Evolutionary conservation across 1,140 invertebrate species (phyloP), one percentile per base, ranked within the genome.

Genomic region (Bacillus rossius): DNA sequence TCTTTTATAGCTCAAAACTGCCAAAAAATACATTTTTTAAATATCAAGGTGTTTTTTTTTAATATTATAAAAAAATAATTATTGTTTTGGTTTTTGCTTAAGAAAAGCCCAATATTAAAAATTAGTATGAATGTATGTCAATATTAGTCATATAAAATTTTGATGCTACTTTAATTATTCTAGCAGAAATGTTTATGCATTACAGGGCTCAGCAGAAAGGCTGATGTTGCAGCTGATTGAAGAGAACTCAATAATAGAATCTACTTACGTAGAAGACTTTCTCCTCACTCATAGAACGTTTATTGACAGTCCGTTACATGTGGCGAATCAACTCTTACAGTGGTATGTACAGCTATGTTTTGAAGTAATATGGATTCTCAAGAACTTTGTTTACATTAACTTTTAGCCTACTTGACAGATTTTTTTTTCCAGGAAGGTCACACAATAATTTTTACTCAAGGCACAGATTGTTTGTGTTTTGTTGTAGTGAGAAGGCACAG

Each of bases 241-340:
- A 76, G 96, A 98, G 72, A 92, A 94, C 75, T 91, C 91, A 34
- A 80, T 88, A 62, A 89, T 91, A 17, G 97, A 99, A 77, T 93
- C 94, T 5, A 97, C 92, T 8, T 99, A 98, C 77, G 91, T 99
- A 16, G 96, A 99, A 76, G 97, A 99, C 75, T 99, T 99, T 70
- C 80, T 99, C 20, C 80, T 99, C n/a, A 99, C 96, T 8, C 95
- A 98, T 74, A 81, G 97, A 64, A 97, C 94, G 5, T 99, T 99
- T 71, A 91, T 98, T 57, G 81, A 88, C 26, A 88, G 85, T 75
- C 88, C 94, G 3, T 77, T 91, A 26, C 80, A 84, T 55, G 90
- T 98, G 37, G 89, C 94, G 14, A 84, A 87, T 70, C 91, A 94
- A 73, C 77, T 99, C 45, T 75, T 97, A 49, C 80, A 89, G 55